Evolutionary conservation across 2,113 vertebrate genomes (phyloP), one percentile per base, ranked within the genome.

Genomic region (Alethe castanea): DNA sequence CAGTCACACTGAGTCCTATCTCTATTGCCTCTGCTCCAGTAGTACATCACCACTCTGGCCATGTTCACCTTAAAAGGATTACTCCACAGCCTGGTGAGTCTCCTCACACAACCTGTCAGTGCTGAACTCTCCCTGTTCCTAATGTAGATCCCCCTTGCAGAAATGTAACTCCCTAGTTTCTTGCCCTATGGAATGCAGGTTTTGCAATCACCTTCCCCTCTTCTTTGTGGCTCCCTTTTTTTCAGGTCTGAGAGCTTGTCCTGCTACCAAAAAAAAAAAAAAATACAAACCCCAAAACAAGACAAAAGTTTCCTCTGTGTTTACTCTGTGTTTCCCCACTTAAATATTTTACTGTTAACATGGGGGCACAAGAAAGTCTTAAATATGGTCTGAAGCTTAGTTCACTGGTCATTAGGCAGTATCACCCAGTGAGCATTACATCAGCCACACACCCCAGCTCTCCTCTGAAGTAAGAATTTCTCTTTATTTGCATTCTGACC

Each of bases 401-500:
- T 28, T 66, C 33, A 52, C 19, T 29, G 35, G 35, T n/a, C 54
- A 62, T 4, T 2, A 1, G 47, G 48, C 20, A 74, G 20, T 48
- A 80, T 20, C 5, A 8, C 35, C 45, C 71, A 40, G 38, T 18
- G 80, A 80, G 67, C 53, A 90, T 76, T 84, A 66, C 22, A 1
- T 80, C 76, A 94, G 87, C 36, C 76, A 77, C 26, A 85, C 26
- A 42, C 62, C 71, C 38, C 50, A 86, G 44, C 25, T 67, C 53
- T 19, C 31, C 12, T 69, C 59, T 52, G 47, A 88, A 92, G 44
- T 2, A 19, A 93, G 24, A 11, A 53, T n/a, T 92, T 90, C 64
- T 78, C 53, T 80, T 56, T 96, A 88, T 96, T 92, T 95, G 92
- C 72, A 83, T 83, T 95, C 71, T 94, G 52, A 83, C 72, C 81